Evolutionary conservation across 2,797 vertebrate genomes (phyloP).

Genomic region (Vultur gryphus): DNA sequence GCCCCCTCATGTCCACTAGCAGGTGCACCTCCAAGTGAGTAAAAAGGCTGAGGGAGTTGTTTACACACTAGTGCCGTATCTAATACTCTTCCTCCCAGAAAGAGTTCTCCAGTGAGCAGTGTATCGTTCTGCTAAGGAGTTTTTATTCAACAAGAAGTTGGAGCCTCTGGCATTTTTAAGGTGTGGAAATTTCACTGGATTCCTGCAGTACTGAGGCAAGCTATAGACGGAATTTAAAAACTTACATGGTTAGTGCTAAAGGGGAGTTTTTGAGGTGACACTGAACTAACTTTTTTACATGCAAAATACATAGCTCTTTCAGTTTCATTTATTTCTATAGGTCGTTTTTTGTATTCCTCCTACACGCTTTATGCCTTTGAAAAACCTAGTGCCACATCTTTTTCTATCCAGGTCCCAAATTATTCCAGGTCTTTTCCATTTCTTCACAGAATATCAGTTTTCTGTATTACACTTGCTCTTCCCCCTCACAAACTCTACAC

Average conservation of each 20-base stretch:
- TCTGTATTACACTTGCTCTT: neutral
- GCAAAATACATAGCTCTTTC: neutral
- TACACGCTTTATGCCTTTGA: neutral
- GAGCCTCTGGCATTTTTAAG: neutral
- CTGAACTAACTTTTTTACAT: neutral
- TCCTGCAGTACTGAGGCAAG: neutral
- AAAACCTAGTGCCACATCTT: neutral
- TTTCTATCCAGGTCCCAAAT: neutral
- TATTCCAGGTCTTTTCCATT: neutral
- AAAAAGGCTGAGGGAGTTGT: neutral
- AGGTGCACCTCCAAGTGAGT: neutral
- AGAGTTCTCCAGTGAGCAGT: neutral
- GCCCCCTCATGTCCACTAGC: neutral
- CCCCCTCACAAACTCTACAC: neutral
- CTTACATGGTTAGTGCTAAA: neutral
- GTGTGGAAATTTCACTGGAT: neutral
- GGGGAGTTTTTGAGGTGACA: neutral
- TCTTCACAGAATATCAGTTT: neutral
- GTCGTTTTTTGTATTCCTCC: neutral
- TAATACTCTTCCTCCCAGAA: neutral
- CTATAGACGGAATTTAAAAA: neutral
- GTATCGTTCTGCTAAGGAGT: neutral
- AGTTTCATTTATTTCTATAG: neutral
- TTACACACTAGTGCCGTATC: accelerated
- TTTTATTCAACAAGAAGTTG: neutral